A percentile compares a stretch with the other conserved stretches of the same genome.
Evolutionary conservation across 2,797 vertebrate genomes (phyloP).

Genomic region (Florisuga fusca): DNA sequence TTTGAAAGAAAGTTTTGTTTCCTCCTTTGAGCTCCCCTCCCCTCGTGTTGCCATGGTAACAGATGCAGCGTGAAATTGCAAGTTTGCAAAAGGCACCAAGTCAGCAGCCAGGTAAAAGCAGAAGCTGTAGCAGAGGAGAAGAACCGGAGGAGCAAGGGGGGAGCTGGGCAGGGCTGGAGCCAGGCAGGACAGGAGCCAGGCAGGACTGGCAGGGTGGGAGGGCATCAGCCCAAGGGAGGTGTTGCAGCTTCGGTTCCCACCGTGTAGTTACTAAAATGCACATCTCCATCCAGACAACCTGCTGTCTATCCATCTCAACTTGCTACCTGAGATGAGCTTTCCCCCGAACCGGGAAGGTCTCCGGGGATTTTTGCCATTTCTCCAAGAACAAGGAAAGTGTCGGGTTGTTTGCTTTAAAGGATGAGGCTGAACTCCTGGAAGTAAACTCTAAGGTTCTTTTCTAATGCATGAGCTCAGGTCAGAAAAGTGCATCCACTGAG

Average conservation of each 20-base stretch:
- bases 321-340: neutral
- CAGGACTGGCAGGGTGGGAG: too few species aligned
- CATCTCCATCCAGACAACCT: neutral
- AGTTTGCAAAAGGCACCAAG: slow-evolving; percentile 39
- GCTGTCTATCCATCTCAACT: neutral
- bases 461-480: slow-evolving; percentile 42
- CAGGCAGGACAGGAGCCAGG: neutral
- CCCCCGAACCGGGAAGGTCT: neutral
- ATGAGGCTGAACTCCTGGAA: slow-evolving; percentile 26
- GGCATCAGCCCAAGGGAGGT: neutral
- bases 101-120: neutral
- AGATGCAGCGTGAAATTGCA: slow-evolving; percentile 64
- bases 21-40: slow-evolving; percentile 4
- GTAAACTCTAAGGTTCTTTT: slow-evolving; percentile 13
- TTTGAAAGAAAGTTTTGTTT: neutral
- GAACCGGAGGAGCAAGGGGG: neutral
- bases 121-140: neutral
- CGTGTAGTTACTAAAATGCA: neutral
- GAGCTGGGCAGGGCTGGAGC: neutral
- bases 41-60: slow-evolving; percentile 35
- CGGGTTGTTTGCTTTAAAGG: slow-evolving; percentile 4
- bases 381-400: neutral
- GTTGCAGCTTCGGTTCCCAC: neutral
- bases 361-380: neutral
- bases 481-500: slow-evolving; percentile 20